Evolutionary conservation across 2,888 invertebrate species (phyloP).

Genomic region (Agrochola lota): DNA sequence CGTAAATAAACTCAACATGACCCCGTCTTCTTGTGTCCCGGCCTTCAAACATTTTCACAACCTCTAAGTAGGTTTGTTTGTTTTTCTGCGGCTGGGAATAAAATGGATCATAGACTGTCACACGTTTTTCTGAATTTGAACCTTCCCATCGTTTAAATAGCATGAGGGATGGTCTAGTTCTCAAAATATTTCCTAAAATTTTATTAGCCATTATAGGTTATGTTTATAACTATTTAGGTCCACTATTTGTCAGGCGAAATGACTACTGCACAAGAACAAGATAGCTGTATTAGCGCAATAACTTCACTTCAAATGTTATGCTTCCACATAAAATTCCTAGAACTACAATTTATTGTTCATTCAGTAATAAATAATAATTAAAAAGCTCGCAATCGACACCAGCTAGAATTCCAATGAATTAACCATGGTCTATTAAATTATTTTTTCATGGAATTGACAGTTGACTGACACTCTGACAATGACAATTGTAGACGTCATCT

Average conservation of each 20-base stretch:
- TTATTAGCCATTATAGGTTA: slow-evolving; percentile 83
- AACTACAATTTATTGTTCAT: background rate
- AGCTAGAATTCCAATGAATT: background rate
- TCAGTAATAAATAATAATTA: background rate
- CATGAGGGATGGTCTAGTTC: slow-evolving; percentile 72
- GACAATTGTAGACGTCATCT: slow-evolving; percentile 1
- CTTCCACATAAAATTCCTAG: background rate
- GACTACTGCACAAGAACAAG: background rate
- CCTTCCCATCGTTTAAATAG: slow-evolving; percentile 82
- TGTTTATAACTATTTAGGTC: slow-evolving; percentile 39
- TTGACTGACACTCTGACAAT: slow-evolving; percentile 6
- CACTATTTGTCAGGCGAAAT: background rate
- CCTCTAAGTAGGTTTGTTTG: slow-evolving; percentile 93
- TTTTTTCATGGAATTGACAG: too few relatives aligned
- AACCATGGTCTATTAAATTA: too few relatives aligned
- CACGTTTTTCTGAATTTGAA: slow-evolving; percentile 82
- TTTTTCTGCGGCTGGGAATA: slow-evolving; percentile 89
- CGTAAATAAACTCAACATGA: slow-evolving; percentile 98
- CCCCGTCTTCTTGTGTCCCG: slow-evolving; percentile 93
- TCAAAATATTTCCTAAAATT: slow-evolving; percentile 78
- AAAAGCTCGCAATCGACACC: background rate
- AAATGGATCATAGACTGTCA: slow-evolving; percentile 87
- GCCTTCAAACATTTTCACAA: slow-evolving; percentile 93
- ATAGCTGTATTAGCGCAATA: background rate
- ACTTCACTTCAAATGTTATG: slow-evolving; percentile 8